Base-by-base conservation (phyloP, 2,113 vertebrate genomes). In the Oreochromis niloticus region DNA sequence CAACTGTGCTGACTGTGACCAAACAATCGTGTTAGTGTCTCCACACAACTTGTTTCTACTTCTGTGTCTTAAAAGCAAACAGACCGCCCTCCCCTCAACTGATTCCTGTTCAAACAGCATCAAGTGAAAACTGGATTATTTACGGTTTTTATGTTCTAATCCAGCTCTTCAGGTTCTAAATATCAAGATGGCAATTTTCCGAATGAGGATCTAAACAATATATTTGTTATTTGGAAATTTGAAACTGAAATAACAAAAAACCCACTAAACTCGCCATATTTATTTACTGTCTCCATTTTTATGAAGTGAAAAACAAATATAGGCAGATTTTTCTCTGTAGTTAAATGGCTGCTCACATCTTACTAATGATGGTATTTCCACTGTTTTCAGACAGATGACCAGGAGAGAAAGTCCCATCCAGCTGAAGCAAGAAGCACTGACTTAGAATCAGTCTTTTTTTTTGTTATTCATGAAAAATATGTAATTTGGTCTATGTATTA, bases 11-110 rank as follows among this genome's bases (percentile, higher is more conserved):
- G 30, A 85, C 88, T 92, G 93, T 94, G 93, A 93, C 93, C 88
- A 93, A 94, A 92, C 91, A 91, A 94, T 93, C 92, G 46, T 88
- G 87, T 94, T 92, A 90, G 89, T 84, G 85, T 92, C 81, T 52
- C 68, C 48, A 34, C 27, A 61, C 48, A 92, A 81, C 84, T 8
- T 39, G 39, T 87, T 88, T 78, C 87, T 66, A 66, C 32, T 68
- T 19, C 34, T 55, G 19, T 79, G 82, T 87, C 52, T 92, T 85
- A 87, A 73, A 91, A 57, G 80, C 11, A 82, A 79, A 87, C 32
- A 22, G 52, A 57, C 41, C 17, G 16, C 46, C 83, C 61, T 85
- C 34, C 82, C 30, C 57, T 81, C 73, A 57, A 57, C 30, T 54
- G 63, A 22, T 80, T 81, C 82, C 24, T 9, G 1, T 56, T 46